Conservation (phyloP, 2,113 vertebrate species). For the Pagrus major region DNA sequence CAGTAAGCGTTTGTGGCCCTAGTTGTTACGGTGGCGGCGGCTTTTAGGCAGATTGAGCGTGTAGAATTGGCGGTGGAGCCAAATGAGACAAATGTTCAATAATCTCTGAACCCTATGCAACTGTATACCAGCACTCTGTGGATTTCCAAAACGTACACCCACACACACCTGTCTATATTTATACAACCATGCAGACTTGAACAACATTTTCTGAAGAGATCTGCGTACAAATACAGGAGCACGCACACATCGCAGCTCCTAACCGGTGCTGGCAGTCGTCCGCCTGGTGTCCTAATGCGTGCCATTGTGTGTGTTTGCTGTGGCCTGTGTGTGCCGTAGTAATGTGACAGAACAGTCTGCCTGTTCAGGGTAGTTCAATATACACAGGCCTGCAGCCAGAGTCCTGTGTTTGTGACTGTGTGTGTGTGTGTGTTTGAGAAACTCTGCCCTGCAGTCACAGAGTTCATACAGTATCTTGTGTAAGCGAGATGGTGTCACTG, state of each 20-base stretch:
- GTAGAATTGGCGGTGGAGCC: too few relatives aligned
- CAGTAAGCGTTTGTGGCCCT: too few relatives aligned
- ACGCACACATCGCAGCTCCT: neutral
- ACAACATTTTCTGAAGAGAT: neutral
- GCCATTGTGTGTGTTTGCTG: slow-evolving; percentile 20
- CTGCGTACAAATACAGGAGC: neutral
- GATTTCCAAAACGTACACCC: too few relatives aligned
- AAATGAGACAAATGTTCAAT: neutral
- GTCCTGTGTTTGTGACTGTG: neutral
- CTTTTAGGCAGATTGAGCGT: too few relatives aligned
- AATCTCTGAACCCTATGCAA: neutral
- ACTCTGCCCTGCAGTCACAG: slow-evolving; percentile 13
- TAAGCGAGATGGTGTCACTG: slow-evolving; percentile 68
- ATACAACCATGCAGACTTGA: neutral
- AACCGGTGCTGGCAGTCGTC: slow-evolving; percentile 38
- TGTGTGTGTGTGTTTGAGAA: slow-evolving; percentile 30
- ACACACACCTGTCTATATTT: neutral
- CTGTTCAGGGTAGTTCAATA: slow-evolving; percentile 10
- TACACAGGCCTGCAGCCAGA: slow-evolving; percentile 28
- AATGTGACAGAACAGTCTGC: slow-evolving; percentile 55
- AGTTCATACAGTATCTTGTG: slow-evolving; percentile 40
- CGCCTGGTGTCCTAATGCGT: slow-evolving; percentile 17
- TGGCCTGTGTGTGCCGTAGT: slow-evolving; percentile 14
- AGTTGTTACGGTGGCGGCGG: too few relatives aligned
- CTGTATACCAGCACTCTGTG: neutral